phyloP scores from a whole-genome alignment of 2,797 vertebrate species.

The Cyprinella venusta region DNA sequence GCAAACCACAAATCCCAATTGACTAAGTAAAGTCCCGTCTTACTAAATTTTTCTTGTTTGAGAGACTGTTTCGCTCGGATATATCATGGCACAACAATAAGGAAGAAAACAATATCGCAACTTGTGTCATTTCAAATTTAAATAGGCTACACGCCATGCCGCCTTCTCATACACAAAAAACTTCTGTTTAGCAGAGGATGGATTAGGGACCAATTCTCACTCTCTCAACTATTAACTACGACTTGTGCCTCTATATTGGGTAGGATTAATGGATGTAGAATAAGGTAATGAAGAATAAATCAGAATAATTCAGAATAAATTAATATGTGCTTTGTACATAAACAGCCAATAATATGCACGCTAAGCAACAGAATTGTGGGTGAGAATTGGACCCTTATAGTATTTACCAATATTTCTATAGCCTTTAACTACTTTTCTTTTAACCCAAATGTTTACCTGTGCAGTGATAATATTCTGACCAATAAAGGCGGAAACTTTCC shows the following conservation, averaged over 20 bases:
- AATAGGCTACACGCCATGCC: not conserved
- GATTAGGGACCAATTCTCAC: not conserved
- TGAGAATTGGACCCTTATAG: too few species aligned
- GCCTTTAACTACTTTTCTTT: not conserved
- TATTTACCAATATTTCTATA: too few species aligned
- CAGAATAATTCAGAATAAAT: too few species aligned
- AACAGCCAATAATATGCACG: not conserved
- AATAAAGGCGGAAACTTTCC: constrained; percentile 75
- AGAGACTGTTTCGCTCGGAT: not conserved
- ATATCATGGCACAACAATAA: not conserved
- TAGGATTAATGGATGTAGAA: not conserved
- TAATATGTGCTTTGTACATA: not conserved
- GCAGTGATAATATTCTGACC: constrained; percentile 78
- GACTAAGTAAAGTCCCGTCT: not conserved
- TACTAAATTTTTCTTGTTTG: not conserved
- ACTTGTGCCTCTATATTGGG: too few species aligned
- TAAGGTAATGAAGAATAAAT: not conserved
- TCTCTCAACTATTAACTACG: too few species aligned
- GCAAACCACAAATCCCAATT: not conserved
- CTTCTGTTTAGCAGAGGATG: not conserved
- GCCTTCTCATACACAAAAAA: too few species aligned
- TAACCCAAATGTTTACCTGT: constrained; percentile 65
- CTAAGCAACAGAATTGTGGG: too few species aligned
- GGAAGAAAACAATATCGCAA: not conserved
- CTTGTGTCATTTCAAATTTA: not conserved